phyloP scores from a whole-genome alignment of 2,113 vertebrate genomes.

The Fulmarus glacialis region DNA sequence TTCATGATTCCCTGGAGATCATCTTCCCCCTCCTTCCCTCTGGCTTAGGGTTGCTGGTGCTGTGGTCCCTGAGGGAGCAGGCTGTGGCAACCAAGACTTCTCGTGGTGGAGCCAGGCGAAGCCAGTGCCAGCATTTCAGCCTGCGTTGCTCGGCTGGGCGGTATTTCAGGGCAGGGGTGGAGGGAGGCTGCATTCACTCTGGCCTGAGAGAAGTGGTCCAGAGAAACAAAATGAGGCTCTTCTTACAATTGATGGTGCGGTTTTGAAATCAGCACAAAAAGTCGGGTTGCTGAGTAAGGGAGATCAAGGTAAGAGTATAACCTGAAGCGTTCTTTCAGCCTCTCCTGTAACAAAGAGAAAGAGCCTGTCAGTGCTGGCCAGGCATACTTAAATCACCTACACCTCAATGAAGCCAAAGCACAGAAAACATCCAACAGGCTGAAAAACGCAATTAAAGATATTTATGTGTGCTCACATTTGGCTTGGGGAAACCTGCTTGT shows the following conservation, averaged over 20 bases:
- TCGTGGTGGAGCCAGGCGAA: neutral
- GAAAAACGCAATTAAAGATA: neutral
- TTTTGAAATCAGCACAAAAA: neutral
- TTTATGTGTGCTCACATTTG: neutral
- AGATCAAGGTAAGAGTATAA: conserved; percentile 3
- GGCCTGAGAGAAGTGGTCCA: neutral
- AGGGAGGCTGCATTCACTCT: neutral
- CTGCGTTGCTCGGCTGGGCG: rapidly evolving
- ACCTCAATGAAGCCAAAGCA: neutral
- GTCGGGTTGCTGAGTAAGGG: neutral
- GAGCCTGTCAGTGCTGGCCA: neutral
- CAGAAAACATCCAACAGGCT: neutral
- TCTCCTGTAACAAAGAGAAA: conserved; percentile 17
- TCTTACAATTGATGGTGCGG: rapidly evolving
- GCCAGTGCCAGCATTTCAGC: neutral
- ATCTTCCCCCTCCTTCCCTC: neutral
- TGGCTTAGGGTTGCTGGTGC: neutral
- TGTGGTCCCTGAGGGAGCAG: neutral
- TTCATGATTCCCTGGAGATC: neutral
- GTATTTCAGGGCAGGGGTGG: neutral
- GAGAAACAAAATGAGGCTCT: neutral
- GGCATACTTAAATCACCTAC: neutral
- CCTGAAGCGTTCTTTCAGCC: conserved; percentile 3
- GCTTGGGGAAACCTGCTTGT: neutral
- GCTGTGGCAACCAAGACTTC: neutral